Percentiles rank a stretch among this genome's conserved stretches.
Evolutionary conservation across 2,888 invertebrate genomes (phyloP).

Genomic region (Steinernema hermaphroditum): DNA sequence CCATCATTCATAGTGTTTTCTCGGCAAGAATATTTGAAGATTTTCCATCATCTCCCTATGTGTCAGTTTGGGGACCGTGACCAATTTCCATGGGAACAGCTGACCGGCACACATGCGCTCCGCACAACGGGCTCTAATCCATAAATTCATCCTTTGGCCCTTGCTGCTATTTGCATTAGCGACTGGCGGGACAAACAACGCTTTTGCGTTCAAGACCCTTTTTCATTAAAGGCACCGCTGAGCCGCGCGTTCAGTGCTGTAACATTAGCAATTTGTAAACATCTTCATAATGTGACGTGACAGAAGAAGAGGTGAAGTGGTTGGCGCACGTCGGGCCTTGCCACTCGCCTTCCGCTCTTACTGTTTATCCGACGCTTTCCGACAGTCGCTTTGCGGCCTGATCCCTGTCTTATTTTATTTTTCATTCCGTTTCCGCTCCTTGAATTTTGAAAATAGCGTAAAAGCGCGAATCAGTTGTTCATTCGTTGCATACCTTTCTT

Average conservation of each 20-base stretch:
- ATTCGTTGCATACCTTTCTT: too few relatives aligned
- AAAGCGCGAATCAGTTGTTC: too few relatives aligned
- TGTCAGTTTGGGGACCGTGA: neutral
- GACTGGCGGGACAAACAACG: neutral
- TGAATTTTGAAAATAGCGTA: too few relatives aligned
- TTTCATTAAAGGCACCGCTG: neutral
- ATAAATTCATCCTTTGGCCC: neutral
- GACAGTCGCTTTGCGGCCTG: too few relatives aligned
- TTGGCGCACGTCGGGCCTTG: neutral
- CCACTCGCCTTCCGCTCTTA: too few relatives aligned
- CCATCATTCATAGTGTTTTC: neutral
- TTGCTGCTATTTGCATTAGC: neutral
- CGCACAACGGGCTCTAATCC: neutral
- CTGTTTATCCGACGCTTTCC: too few relatives aligned
- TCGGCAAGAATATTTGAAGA: neutral
- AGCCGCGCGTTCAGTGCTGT: neutral
- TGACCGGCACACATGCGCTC: neutral
- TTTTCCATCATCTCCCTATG: neutral
- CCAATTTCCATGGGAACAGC: neutral
- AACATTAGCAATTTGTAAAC: conserved; percentile 24
- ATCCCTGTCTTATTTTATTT: too few relatives aligned
- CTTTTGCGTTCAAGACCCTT: neutral
- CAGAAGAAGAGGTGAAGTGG: conserved; percentile 13
- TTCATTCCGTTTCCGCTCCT: too few relatives aligned
- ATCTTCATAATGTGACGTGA: conserved; percentile 23